These are phyloP conservation scores for Oasisia sp. DNA, from an alignment of 2,888 invertebrate species.

Conservation along the genomic window DNA sequence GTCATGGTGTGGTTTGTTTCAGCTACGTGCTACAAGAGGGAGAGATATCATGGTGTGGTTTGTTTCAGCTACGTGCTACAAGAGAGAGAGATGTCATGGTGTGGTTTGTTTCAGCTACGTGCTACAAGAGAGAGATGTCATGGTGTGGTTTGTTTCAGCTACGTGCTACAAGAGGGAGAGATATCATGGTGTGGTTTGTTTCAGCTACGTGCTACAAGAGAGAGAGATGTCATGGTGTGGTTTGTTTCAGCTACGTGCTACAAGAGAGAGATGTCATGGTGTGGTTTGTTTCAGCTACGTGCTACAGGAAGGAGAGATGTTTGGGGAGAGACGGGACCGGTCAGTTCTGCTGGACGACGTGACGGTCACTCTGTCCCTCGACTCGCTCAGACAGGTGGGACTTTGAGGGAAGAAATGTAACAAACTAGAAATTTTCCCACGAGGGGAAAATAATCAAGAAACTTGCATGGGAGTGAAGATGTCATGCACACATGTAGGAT, in stretches of 20 bases:
- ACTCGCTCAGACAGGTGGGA: slow-evolving; percentile 72
- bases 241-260: not conserved
- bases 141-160: not conserved
- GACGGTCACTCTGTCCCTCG: slow-evolving; percentile 77
- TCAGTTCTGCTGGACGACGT: slow-evolving; percentile 79
- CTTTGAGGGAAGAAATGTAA: not conserved
- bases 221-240: not conserved
- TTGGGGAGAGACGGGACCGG: slow-evolving; percentile 82
- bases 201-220: not conserved
- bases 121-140: not conserved
- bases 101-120: not conserved
- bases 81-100: not conserved
- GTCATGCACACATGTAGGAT: no score
- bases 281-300: not conserved
- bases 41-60: not conserved
- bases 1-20: not conserved
- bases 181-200: not conserved
- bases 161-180: not conserved
- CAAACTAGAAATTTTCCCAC: not conserved
- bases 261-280: not conserved
- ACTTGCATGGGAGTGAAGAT: no score
- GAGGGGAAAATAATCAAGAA: not conserved
- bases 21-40: not conserved
- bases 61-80: not conserved
- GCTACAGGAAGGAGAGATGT: slow-evolving; percentile 78